Base-by-base conservation (phyloP, 1,140 invertebrate species). In the Globodera ellingtonae region DNA sequence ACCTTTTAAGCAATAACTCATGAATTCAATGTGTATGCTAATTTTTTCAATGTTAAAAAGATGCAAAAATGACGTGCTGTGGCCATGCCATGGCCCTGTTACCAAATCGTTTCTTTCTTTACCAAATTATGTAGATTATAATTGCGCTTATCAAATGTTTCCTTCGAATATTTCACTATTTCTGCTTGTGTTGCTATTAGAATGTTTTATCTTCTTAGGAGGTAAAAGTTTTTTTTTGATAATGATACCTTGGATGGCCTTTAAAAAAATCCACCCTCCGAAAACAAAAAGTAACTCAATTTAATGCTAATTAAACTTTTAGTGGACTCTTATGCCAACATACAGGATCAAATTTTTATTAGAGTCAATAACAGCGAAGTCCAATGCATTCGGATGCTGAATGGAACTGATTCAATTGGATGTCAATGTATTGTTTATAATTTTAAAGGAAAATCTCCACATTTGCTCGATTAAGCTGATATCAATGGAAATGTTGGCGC, bases 361-460 rank as follows among this genome's bases (percentile, higher is more conserved):
- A 47, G 24, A 70, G 6, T 70, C 8, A 70, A 70, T 35, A 44
- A 13, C 21, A 70, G 66, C 44, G n/a, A 80, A 15, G 18, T 21
- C 6, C 56, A 73, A 66, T 82, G 81, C 56, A 62, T 72, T 21
- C 82, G 81, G 6, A n/a, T 82, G 52, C 62, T 82, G 67, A 82
- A 82, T 56, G 81, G 82, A 6, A 84, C 81, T 18, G 21, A 62
- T 52, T 21, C 81, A 15, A 62, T 83, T 35, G 81, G 81, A 48
- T 82, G 81, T 56, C 81, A 82, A 52, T 82, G 80, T 81, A 47
- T 76, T n/a, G 62, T 76, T 65, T 62, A 0, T 74, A 18, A 6
- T 50, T 18, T 46, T 74, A 62, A 44, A 56, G n/a, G 6, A 50
- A 56, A 75, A 74, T 59, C 9, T 9, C 48, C 1, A 59, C 4